Evolutionary conservation across 1,140 invertebrate genomes (phyloP).

Genomic region (Listronotus oregonensis): DNA sequence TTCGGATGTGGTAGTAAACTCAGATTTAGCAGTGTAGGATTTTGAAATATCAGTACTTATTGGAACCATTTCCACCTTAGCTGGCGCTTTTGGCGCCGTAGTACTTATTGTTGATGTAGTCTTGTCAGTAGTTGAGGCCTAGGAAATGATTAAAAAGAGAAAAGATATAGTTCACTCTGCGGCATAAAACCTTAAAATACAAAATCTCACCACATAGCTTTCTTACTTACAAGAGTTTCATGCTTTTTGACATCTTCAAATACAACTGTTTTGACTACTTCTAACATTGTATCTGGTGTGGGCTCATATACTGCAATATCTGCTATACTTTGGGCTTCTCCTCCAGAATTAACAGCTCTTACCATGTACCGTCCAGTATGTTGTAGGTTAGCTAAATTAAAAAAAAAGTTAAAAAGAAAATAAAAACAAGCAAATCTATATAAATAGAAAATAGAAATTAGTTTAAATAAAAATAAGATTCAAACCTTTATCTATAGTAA

Average conservation of each 20-base stretch:
- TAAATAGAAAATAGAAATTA: background rate
- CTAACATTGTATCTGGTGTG: conserved; percentile 69
- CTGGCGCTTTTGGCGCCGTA: conserved; percentile 30
- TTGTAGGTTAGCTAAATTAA: conserved; percentile 60
- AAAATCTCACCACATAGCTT: conserved; percentile 7
- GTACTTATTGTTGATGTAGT: conserved; percentile 45
- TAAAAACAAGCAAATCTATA: too few species aligned
- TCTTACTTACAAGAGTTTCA: conserved; percentile 54
- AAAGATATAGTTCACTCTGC: conserved; percentile 25
- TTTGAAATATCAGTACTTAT: conserved; percentile 40
- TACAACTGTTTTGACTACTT: conserved; percentile 69
- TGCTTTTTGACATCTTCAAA: conserved; percentile 62
- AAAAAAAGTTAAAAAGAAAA: background rate
- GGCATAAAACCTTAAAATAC: conserved; percentile 5
- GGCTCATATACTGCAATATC: conserved; percentile 76
- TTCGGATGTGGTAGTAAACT: conserved; percentile 45
- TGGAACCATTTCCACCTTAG: conserved; percentile 28
- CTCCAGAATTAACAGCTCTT: conserved; percentile 71
- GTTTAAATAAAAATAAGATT: conserved; percentile 7
- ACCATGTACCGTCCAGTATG: conserved; percentile 77
- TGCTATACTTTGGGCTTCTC: conserved; percentile 77
- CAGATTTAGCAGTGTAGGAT: conserved; percentile 45
- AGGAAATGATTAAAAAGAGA: conserved; percentile 24
- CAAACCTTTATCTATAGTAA: conserved; percentile 73
- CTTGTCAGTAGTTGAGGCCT: conserved; percentile 52